Evolutionary conservation across 2,888 invertebrate genomes (phyloP), one percentile per base, ranked within the genome.

Genomic region (Orthosia cruda): DNA sequence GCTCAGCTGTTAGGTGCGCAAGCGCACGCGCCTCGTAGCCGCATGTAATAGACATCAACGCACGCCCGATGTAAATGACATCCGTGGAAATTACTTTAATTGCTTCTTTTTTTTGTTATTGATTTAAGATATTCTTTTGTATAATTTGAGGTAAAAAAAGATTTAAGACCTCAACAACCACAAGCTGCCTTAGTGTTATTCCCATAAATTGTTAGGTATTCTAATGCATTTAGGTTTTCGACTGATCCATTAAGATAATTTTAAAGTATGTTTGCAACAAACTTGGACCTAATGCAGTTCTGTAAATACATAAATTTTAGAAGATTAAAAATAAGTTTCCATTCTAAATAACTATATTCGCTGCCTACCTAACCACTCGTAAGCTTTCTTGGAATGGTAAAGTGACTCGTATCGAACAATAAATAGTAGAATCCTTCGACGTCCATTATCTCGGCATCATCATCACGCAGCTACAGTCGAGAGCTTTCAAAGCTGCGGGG

Each of bases 391-490:
- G 87, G 92, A 93, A 93, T 90, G 84, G 90, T 91, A 90, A 93
- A 91, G 72, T 93, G 91, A 91, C 92, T 93, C 90, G 92, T 92
- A 94, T 93, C 92, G 93, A 94, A 96, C 95, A 95, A 96, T 95
- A 96, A 95, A 95, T 96, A 95, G 94, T 93, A 92, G 93, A 95
- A 94, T 95, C 94, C 94, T 94, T 94, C 94, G 93, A 93, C 93
- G 93, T 94, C 95, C 94, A 95, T 96, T 96, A 96, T 96, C 96
- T 95, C 91, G 91, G 94, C 92, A 95, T 95, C 95, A 96, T 95
- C 96, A 95, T 95, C 95, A 94, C 93, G 94, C 93, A 93, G 93
- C 92, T 91, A 92, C 91, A 93, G 93, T 91, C 93, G 94, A 94
- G 80, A 95, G 96, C 95, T 95, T 94, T 95, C 87, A 94, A 94